These are phyloP conservation scores for Zaprionus davidi DNA, from an alignment of 1,140 invertebrate species.

Conservation along the genomic window DNA sequence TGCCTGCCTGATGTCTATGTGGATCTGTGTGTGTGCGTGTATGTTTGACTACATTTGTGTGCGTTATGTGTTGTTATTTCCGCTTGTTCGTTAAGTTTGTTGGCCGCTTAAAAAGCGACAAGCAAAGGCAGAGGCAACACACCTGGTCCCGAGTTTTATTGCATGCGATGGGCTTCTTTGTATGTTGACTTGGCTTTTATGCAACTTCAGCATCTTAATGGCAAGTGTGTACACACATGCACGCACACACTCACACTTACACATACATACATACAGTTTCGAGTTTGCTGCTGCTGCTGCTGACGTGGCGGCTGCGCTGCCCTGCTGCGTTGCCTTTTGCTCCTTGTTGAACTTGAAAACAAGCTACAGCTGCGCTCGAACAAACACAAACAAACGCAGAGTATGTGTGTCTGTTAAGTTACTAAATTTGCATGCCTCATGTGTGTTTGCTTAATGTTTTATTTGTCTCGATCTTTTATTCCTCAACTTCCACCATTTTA, in stretches of 20 bases:
- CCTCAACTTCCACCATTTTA: not conserved
- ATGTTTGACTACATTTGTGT: slow-evolving; percentile 27
- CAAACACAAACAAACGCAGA: not conserved
- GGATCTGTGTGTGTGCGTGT: slow-evolving; percentile 33
- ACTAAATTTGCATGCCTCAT: slow-evolving; percentile 13
- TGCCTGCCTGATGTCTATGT: slow-evolving; percentile 16
- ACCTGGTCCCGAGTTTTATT: slow-evolving; percentile 45
- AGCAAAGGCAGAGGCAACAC: slow-evolving; percentile 9
- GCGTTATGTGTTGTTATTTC: slow-evolving; percentile 47
- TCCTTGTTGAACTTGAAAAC: slow-evolving; percentile 53
- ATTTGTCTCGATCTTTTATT: not conserved
- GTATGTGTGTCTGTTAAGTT: slow-evolving; percentile 1
- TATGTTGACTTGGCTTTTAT: slow-evolving; percentile 52
- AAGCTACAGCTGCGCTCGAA: slow-evolving; percentile 24
- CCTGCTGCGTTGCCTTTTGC: slow-evolving; percentile 12
- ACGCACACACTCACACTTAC: slow-evolving; percentile 10
- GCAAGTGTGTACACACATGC: slow-evolving; percentile 36
- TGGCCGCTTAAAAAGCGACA: slow-evolving; percentile 22
- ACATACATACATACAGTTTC: slow-evolving; percentile 10
- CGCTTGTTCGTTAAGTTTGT: slow-evolving; percentile 42
- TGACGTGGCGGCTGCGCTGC: slow-evolving; percentile 6
- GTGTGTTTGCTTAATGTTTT: not conserved
- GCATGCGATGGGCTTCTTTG: slow-evolving; percentile 51
- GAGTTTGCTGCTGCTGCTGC: slow-evolving; percentile 24
- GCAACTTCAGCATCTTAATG: slow-evolving; percentile 65